Conservation (phyloP, 2,888 invertebrate genomes). For the Eutolmus rufibarbis region DNA sequence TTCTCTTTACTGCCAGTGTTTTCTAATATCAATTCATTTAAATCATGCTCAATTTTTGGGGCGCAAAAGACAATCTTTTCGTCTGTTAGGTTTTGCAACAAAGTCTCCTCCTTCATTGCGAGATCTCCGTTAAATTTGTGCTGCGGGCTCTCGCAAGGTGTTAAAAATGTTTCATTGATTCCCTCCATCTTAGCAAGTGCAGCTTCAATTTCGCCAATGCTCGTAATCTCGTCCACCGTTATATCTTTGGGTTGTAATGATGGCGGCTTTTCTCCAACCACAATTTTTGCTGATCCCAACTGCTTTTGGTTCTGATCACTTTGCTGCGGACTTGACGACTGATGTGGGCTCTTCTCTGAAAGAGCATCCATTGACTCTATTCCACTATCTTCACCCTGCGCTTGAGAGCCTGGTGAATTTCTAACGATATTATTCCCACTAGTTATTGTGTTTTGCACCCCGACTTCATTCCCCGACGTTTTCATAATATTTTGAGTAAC, state of each 20-base stretch:
- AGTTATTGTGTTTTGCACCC: slow-evolving; percentile 37
- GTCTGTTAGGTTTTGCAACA: slow-evolving; percentile 45
- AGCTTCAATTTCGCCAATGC: slow-evolving; percentile 73
- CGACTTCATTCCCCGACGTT: slow-evolving; percentile 15
- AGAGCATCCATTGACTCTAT: slow-evolving; percentile 93
- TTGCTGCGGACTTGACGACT: slow-evolving; percentile 76
- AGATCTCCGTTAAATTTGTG: slow-evolving; percentile 36
- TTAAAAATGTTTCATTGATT: slow-evolving; percentile 52
- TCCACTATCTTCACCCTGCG: slow-evolving; percentile 86
- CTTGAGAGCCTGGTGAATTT: slow-evolving; percentile 65
- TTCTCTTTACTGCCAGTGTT: slow-evolving; percentile 8
- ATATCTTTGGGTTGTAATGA: slow-evolving; percentile 43
- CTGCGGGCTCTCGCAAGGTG: slow-evolving; percentile 50
- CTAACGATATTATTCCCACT: slow-evolving; percentile 51
- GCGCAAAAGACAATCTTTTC: slow-evolving; percentile 52
- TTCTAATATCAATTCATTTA: slow-evolving; percentile 43
- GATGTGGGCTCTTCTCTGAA: slow-evolving; percentile 91
- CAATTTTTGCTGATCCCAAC: slow-evolving; percentile 32
- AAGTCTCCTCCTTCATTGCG: slow-evolving; percentile 52
- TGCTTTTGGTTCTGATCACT: slow-evolving; percentile 46
- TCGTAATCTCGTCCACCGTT: slow-evolving; percentile 63
- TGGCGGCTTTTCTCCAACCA: slow-evolving; percentile 38
- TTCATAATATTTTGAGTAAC: background rate
- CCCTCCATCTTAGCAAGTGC: slow-evolving; percentile 75
- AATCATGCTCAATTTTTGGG: slow-evolving; percentile 43